Evolutionary conservation across 2,888 invertebrate species (phyloP), one percentile per base, ranked within the genome.

Genomic region (Caprella mutica): DNA sequence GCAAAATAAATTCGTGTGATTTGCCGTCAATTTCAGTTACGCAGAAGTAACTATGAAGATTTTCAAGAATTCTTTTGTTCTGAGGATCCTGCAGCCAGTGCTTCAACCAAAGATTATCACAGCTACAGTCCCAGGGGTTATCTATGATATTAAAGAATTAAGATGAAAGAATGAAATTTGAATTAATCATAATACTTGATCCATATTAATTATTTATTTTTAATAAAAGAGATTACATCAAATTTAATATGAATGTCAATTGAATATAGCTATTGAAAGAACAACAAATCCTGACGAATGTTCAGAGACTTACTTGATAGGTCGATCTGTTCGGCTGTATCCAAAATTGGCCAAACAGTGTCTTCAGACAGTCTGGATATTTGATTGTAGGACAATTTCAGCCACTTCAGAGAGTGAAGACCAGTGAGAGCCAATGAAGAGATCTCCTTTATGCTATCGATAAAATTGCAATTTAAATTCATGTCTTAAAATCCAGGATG

Each of bases 341-440:
- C 90, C 67, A 89, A 79, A 61, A 91, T 81, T 17, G 86, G 86
- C 70, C 89, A 88, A 81, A 88, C 89, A 50, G 89, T 84, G 70
- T 90, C 90, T 70, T 88, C 87, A 0, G 86, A 81, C 66, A 91
- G 83, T 67, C 85, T 83, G 66, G 79, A 80, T 66, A 92, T 74
- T 72, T 87, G 87, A 74, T 91, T 91, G 72, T 90, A 89, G 72
- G 90, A 87, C 58, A 92, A 76, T 71, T 85, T 89, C 46, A 92
- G 73, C 9, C 86, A 87, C 76, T 91, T 89, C 74, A 92, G 74
- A 2, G 90, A 90, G 74, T 90, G 89, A 61, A 92, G 76, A 72
- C 88, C 87, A 70, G 89, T 87, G 70, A 92, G 90, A 40, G 86
- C 83, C 78, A 86, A 80, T 24, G 85, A 81, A 6, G 88, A 89